Percentiles rank a stretch among this genome's conserved stretches.
These are phyloP conservation scores for Pogonus chalceus DNA, from an alignment of 1,140 invertebrate genomes.

Conservation along the genomic window DNA sequence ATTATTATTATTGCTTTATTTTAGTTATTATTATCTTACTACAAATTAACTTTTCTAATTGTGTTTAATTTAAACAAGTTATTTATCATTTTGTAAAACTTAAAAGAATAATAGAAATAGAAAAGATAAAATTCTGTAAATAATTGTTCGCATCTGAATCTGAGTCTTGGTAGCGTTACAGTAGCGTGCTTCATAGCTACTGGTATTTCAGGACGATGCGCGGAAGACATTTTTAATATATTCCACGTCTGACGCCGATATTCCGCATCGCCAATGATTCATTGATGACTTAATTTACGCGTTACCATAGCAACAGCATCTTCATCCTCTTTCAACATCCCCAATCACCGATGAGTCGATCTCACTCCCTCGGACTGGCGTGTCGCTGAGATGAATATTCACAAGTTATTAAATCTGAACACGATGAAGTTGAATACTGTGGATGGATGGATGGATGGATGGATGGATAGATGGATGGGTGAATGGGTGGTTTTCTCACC, in stretches of 20 bases:
- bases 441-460: neutral
- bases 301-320: slow-evolving; percentile 25
- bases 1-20: too few relatives aligned
- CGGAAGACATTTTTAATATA: slow-evolving; percentile 28
- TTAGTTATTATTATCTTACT: too few relatives aligned
- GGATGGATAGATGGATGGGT: neutral
- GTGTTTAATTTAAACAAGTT: too few relatives aligned
- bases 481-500: neutral
- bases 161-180: too few relatives aligned
- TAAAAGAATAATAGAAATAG: too few relatives aligned
- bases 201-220: too few relatives aligned
- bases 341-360: neutral
- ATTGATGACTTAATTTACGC: slow-evolving; percentile 33
- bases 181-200: too few relatives aligned
- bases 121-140: too few relatives aligned
- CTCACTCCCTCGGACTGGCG: neutral
- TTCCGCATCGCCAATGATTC: slow-evolving; percentile 32
- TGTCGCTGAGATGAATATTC: slow-evolving; percentile 31
- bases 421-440: slow-evolving; percentile 14
- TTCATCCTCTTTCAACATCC: slow-evolving; percentile 18
- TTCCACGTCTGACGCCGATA: slow-evolving; percentile 21
- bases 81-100: too few relatives aligned
- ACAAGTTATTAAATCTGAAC: slow-evolving; percentile 32
- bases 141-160: too few relatives aligned
- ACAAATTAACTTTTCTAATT: too few relatives aligned